Evolutionary conservation across 2,888 invertebrate genomes (phyloP), one percentile per base, ranked within the genome.

Genomic region (Nemotelus nigrinus): DNA sequence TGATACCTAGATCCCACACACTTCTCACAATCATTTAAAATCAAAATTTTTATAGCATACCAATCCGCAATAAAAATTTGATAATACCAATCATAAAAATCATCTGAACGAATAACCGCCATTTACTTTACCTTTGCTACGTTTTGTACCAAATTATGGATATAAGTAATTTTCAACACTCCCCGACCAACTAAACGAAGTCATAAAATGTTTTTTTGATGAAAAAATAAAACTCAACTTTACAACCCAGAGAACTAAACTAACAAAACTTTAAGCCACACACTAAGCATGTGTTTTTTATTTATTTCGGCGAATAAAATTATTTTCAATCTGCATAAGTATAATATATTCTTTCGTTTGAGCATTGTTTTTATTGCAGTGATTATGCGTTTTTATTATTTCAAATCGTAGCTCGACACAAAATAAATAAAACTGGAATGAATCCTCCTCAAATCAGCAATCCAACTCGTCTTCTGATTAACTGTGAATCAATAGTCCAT

Each of bases 81-180:
- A 70, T 70, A 70, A 70, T 70, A 70, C 70, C 70, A 55, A 45
- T 44, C 53, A 70, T 70, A 70, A 70, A 70, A 70, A 43, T 55
- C n/a, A 70, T 70, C 44, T 50, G 55, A 70, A 70, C 55, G 70
- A 55, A 53, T 45, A 43, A 43, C 53, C 47, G 10, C 43, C 43
- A 7, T 47, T 43, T 39, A 43, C 43, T 8, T 43, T 4, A 70
- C 43, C 55, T 44, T 25, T 25, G 25, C 25, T 25, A 25, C 25
- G 25, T 25, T 25, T 25, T 65, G 53, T 53, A 43, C 10, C 3
- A 47, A 55, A 70, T 70, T 53, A 53, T 70, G 70, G 70, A 53
- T 53, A 43, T 47, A 70, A 55, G 70, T 53, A 47, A 70, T 70
- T 70, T 70, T 70, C 55, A 70, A 70, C 70, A 70, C 70, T 41